Percentiles rank a stretch among this genome's conserved stretches.
These are phyloP conservation scores for Drosophila fungiperda DNA, from an alignment of 2,888 invertebrate genomes.

Conservation along the genomic window DNA sequence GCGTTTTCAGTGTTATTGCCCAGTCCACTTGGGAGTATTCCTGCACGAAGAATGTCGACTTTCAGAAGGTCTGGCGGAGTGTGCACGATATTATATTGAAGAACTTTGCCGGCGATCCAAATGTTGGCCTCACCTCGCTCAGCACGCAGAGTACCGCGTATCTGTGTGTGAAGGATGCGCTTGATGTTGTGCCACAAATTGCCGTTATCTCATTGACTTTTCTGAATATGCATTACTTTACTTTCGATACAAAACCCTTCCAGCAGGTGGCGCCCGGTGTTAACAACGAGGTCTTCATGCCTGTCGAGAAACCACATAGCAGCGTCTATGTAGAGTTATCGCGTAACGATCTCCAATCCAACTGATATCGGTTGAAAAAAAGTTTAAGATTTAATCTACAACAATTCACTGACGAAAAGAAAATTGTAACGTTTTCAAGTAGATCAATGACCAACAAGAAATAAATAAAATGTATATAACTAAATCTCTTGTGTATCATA, in stretches of 20 bases:
- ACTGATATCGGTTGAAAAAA: background rate
- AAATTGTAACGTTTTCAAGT: background rate
- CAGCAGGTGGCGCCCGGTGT: conserved; percentile 88
- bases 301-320: conserved; percentile 91
- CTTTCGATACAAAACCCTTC: conserved; percentile 91
- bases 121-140: conserved; percentile 90
- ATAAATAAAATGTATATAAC: background rate
- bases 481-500: background rate
- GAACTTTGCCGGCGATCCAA: conserved; percentile 91
- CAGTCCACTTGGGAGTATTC: conserved; percentile 91
- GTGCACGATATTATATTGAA: conserved; percentile 90
- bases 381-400: background rate
- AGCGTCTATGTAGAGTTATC: conserved; percentile 90
- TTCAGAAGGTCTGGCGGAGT: conserved; percentile 89
- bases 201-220: conserved; percentile 90
- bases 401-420: too few relatives aligned
- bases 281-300: conserved; percentile 90
- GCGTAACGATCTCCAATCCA: conserved; percentile 84
- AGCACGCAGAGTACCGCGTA: conserved; percentile 93
- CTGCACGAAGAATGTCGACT: conserved; percentile 88
- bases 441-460: background rate
- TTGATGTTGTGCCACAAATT: conserved; percentile 90
- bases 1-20: conserved; percentile 90
- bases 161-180: conserved; percentile 88
- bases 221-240: conserved; percentile 93